Evolutionary conservation across 1,140 invertebrate species (phyloP).

Genomic region (Panulirus ornatus): DNA sequence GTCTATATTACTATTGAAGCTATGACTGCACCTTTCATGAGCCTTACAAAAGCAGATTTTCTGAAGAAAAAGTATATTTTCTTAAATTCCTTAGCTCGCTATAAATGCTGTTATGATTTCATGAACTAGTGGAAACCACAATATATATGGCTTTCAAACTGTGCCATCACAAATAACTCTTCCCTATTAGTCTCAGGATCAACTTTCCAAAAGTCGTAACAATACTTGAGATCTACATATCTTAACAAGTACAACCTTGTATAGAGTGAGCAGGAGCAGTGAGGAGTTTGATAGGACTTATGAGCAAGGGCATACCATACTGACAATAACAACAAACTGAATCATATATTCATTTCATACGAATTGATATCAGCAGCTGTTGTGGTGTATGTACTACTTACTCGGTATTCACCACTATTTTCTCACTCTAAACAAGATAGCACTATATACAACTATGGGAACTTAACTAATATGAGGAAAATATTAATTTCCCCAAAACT

Average conservation of each 20-base stretch:
- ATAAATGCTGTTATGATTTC: background rate
- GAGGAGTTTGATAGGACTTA: background rate
- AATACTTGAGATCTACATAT: background rate
- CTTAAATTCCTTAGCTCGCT: no score
- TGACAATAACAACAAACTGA: background rate
- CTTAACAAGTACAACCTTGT: background rate
- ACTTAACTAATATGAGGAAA: conserved; percentile 11
- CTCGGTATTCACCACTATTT: background rate
- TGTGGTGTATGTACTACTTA: background rate
- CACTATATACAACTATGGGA: background rate
- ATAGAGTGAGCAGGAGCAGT: background rate
- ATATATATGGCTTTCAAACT: background rate
- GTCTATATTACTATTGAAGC: background rate
- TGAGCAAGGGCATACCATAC: background rate
- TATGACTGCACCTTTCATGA: background rate
- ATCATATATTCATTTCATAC: no score
- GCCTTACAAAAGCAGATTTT: background rate
- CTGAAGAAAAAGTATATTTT: no score
- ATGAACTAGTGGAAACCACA: background rate
- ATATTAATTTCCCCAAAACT: conserved; percentile 11
- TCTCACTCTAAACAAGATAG: conserved; percentile 10
- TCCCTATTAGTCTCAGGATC: background rate
- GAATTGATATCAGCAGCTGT: background rate
- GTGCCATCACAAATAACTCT: background rate
- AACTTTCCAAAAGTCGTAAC: background rate